Evolutionary conservation across 2,113 vertebrate genomes (phyloP).

Genomic region (Eublepharis macularius): DNA sequence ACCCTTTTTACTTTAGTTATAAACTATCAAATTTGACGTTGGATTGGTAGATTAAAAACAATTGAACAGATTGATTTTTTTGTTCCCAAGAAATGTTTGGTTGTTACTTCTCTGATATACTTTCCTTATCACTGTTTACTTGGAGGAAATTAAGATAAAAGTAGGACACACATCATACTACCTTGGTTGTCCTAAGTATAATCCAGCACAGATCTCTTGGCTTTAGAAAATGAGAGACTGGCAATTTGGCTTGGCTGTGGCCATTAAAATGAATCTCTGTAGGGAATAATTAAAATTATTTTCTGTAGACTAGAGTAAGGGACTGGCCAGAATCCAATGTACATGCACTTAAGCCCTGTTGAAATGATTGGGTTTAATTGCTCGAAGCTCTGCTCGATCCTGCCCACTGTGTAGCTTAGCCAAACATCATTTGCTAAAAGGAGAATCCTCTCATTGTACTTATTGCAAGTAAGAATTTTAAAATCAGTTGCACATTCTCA

Average conservation of each 20-base stretch:
- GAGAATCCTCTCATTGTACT: neutral
- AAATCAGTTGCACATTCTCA: constrained; percentile 36
- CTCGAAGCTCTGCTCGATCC: neutral
- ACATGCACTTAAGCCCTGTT: neutral
- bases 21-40: neutral
- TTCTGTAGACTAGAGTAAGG: neutral
- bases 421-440: constrained; percentile 15
- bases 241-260: neutral
- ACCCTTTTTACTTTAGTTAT: constrained; percentile 4
- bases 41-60: neutral
- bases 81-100: neutral
- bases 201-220: neutral
- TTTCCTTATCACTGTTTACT: neutral
- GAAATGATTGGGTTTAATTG: neutral
- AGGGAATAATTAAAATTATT: neutral
- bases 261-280: neutral
- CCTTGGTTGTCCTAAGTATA: neutral
- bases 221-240: neutral
- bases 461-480: constrained; percentile 12
- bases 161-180: neutral
- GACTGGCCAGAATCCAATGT: no score
- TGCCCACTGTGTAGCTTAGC: neutral
- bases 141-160: neutral
- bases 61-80: neutral
- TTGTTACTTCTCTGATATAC: neutral